Base-by-base conservation (phyloP, 64 coral and sea anemone genomes). In the Acropora yongei region DNA sequence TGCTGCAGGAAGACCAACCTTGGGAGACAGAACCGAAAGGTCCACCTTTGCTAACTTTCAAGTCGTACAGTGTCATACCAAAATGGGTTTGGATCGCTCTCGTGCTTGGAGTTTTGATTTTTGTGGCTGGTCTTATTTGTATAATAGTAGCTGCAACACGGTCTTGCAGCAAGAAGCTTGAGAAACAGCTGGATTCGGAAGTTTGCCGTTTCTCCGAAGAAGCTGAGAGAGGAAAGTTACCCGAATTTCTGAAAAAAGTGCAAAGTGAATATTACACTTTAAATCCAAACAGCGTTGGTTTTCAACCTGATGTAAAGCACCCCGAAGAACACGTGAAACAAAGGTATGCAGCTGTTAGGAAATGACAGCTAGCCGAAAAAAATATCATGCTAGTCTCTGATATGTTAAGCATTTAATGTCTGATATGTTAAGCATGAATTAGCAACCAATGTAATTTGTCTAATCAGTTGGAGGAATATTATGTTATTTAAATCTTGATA, bases 221-320 rank as follows among this genome's bases (percentile, higher is more conserved):
- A 48, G 88, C 88, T 8, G 9, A 19, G 2, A 75, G 92, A 13
- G 72, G 73, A 72, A 85, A 94, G 13, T 63, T 94, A 39, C 63
- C 46, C 2, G 49, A 94, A 44, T 90, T 89, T 76, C 84, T 94
- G 4, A 86, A 74, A 19, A 89, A 85, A 84, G 92, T 94, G 57
- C 87, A 90, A 20, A 30, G 60, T 13, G 83, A 88, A 0, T 90
- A 90, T 57, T 94, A 84, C 14, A 14, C 41, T 57, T 44, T 90
- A 47, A 68, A 81, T 83, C 71, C 80, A 11, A 45, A 94, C 7
- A 13, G 42, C 5, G 66, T 90, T 3, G 47, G 72, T 19, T 94
- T 79, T 79, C 92, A 90, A 42, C 87, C 92, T 43, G 47, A 44
- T 19, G 44, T 94, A 42, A 10, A 39, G 44, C 3, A 50, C 45